Percentiles rank a stretch among this genome's conserved stretches.
Evolutionary conservation across 2,888 invertebrate species (phyloP).

Genomic region (Caradrina clavipalpis): DNA sequence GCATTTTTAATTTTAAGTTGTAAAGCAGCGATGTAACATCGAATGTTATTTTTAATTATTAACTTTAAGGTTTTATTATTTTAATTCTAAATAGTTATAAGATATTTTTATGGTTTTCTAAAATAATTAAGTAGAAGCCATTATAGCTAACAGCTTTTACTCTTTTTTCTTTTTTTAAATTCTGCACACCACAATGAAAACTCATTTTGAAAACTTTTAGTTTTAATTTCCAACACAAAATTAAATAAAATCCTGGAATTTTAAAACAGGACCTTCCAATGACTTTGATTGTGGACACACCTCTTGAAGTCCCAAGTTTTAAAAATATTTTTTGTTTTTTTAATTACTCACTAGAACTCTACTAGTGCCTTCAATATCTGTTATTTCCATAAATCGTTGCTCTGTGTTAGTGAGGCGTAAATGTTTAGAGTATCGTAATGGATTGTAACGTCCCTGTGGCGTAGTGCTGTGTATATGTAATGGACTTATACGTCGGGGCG

Average conservation of each 20-base stretch:
- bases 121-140: background rate
- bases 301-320: conserved; percentile 58
- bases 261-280: conserved; percentile 58
- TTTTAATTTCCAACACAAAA: background rate
- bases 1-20: conserved; percentile 54
- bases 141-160: background rate
- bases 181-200: background rate
- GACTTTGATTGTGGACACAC: conserved; percentile 65
- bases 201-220: background rate
- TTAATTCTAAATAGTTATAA: conserved; percentile 15
- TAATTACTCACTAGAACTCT: conserved; percentile 81
- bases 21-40: conserved; percentile 42
- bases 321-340: conserved; percentile 44
- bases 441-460: conserved; percentile 57
- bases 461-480: conserved; percentile 44
- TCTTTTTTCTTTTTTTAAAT: background rate
- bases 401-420: conserved; percentile 86
- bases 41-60: conserved; percentile 52
- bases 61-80: conserved; percentile 25
- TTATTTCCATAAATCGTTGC: conserved; percentile 75
- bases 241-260: conserved; percentile 10
- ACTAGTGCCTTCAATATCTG: conserved; percentile 86
- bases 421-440: conserved; percentile 64
- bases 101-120: background rate
- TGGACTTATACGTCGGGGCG: conserved; percentile 48